A percentile compares a stretch with the other conserved stretches of the same genome.
Evolutionary conservation across 2,888 invertebrate genomes (phyloP).

Genomic region (Plemyria rubiginata): DNA sequence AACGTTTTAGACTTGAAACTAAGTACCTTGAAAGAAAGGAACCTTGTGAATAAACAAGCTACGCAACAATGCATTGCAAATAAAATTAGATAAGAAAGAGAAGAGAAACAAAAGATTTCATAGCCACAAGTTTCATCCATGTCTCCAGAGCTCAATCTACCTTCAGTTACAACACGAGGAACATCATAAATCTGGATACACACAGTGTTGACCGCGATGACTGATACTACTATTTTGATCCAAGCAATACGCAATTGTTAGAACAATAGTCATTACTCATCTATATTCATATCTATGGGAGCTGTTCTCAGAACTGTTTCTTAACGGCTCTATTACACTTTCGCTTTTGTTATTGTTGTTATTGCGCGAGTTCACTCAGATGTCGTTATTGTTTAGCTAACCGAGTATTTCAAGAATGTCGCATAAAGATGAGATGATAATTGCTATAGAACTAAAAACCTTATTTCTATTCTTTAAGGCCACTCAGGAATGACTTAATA

Average conservation of each 20-base stretch:
- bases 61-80: too few species aligned
- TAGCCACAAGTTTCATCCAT: background rate
- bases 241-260: slow-evolving; percentile 31
- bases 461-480: background rate
- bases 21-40: too few species aligned
- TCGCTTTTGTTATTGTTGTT: slow-evolving; percentile 40
- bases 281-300: slow-evolving; percentile 42
- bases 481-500: background rate
- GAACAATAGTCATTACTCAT: slow-evolving; percentile 37
- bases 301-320: slow-evolving; percentile 41
- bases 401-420: slow-evolving; percentile 11
- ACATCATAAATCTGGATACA: background rate
- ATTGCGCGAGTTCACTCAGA: slow-evolving; percentile 26
- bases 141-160: background rate
- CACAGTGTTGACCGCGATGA: slow-evolving; percentile 1
- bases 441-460: background rate
- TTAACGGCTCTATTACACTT: slow-evolving; percentile 36
- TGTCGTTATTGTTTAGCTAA: slow-evolving; percentile 16
- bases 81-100: background rate
- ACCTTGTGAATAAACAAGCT: too few species aligned
- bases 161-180: background rate
- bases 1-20: slow-evolving; percentile 1
- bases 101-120: background rate
- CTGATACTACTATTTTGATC: slow-evolving; percentile 15
- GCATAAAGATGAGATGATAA: slow-evolving; percentile 3